phyloP scores from a whole-genome alignment of 2,797 vertebrate species.

The Microchirus variegatus region DNA sequence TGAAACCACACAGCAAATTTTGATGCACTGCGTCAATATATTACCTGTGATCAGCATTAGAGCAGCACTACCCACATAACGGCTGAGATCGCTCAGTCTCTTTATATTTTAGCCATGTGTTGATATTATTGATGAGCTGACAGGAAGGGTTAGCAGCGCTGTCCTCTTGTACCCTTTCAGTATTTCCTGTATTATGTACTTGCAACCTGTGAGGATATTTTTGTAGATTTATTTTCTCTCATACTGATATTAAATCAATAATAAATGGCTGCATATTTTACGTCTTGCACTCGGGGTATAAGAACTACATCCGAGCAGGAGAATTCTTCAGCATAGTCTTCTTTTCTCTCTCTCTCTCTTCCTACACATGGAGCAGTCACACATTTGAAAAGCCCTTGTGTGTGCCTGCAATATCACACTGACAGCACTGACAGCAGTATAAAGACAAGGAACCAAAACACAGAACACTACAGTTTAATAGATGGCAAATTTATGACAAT shows the following conservation, averaged over 20 bases:
- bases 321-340: not conserved
- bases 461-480: not conserved
- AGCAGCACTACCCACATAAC: constrained; percentile 12
- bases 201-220: not conserved
- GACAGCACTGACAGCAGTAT: not conserved
- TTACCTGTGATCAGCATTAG: constrained; percentile 43
- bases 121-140: constrained; percentile 23
- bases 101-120: constrained; percentile 31
- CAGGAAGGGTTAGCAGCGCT: not conserved
- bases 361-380: not conserved
- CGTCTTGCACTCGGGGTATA: not conserved
- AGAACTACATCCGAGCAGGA: not conserved
- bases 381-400: constrained; percentile 4
- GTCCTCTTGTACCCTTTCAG: not conserved
- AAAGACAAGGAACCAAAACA: not conserved
- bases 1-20: constrained; percentile 48
- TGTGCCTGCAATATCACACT: not conserved
- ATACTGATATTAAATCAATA: no score
- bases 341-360: not conserved
- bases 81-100: constrained; percentile 7
- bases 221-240: no score
- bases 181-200: not conserved
- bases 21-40: constrained; percentile 34
- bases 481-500: not conserved
- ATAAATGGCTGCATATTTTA: not conserved